Conservation (phyloP, 30 jellyfish, hydroid and myxozoan species). For the Cassiopea xamachana region DNA sequence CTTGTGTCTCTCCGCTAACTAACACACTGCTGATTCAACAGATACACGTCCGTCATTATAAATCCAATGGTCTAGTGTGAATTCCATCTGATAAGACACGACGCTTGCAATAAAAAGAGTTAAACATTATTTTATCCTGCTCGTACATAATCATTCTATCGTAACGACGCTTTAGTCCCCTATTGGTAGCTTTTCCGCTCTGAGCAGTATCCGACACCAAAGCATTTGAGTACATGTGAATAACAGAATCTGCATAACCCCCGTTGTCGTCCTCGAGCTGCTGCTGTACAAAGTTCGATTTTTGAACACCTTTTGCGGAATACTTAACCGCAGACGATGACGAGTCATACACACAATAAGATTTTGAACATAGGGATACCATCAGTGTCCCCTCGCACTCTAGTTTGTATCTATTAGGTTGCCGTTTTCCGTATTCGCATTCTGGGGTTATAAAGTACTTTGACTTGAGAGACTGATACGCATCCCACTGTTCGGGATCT, state of each 20-base stretch:
- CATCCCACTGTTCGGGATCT: background rate
- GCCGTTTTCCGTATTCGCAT: background rate
- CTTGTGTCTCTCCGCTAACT: too few relatives aligned
- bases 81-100: background rate
- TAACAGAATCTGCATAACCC: background rate
- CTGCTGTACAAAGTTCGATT: background rate
- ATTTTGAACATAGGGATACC: background rate
- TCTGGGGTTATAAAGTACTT: background rate
- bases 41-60: background rate
- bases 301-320: background rate
- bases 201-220: background rate
- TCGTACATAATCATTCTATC: background rate
- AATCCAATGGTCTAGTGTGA: background rate
- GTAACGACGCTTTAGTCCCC: background rate
- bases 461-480: background rate
- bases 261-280: background rate
- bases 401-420: constrained; percentile 2
- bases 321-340: background rate
- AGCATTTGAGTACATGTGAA: background rate
- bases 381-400: background rate
- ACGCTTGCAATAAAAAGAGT: background rate
- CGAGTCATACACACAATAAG: background rate
- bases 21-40: too few relatives aligned
- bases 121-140: background rate
- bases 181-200: background rate